Evolutionary conservation across 2,797 vertebrate genomes (phyloP).

Genomic region (Salmo trutta): DNA sequence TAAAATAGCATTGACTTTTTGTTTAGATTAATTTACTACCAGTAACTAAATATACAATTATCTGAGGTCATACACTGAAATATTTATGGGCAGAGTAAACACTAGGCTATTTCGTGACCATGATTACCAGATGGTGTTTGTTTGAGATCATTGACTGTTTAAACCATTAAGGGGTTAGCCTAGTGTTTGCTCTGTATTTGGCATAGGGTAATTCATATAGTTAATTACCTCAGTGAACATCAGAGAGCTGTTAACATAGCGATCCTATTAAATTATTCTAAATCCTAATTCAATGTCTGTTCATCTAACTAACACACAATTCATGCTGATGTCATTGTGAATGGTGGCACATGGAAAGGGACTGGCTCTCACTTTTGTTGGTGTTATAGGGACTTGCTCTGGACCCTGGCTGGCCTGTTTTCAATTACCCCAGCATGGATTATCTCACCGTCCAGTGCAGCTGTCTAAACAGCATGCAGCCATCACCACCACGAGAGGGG

Average conservation of each 20-base stretch:
- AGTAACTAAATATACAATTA: neutral
- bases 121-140: constrained; percentile 8
- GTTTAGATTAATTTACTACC: neutral
- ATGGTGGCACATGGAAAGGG: neutral
- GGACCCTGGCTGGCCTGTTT: neutral
- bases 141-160: neutral
- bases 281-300: no score
- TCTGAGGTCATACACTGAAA: neutral
- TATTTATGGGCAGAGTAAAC: neutral
- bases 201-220: no score
- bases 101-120: neutral
- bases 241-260: no score
- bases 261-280: no score
- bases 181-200: no score
- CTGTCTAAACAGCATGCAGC: constrained; percentile 34
- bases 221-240: no score
- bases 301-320: no score
- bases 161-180: no score
- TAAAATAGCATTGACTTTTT: neutral
- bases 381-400: neutral
- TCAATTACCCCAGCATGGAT: neutral
- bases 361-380: neutral
- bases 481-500: neutral
- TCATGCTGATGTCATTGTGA: no score
- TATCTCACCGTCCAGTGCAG: constrained; percentile 19